Conservation (phyloP, 2,113 vertebrate genomes). For the Silurus asotus region DNA sequence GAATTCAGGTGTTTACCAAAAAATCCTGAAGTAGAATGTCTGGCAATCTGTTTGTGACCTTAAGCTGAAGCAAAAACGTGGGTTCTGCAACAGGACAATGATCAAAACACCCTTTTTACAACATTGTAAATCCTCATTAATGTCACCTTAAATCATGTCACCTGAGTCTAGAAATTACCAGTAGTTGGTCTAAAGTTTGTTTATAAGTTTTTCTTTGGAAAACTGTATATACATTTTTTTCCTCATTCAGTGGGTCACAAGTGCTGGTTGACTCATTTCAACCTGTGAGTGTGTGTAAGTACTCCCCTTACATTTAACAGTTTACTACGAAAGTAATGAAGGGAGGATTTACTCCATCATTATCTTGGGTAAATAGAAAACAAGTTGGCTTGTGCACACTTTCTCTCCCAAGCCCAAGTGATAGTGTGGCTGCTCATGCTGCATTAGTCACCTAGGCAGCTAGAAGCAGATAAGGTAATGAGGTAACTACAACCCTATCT, state of each 20-base stretch:
- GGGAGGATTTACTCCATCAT: not conserved
- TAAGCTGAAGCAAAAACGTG: too few species aligned
- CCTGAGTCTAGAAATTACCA: not conserved
- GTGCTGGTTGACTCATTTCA: not conserved
- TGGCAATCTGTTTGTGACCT: too few species aligned
- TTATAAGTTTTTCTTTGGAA: not conserved
- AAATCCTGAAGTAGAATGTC: too few species aligned
- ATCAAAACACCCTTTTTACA: too few species aligned
- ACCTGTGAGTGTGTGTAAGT: not conserved
- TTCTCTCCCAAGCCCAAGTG: not conserved
- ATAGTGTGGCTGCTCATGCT: not conserved
- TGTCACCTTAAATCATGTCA: too few species aligned
- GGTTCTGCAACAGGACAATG: too few species aligned
- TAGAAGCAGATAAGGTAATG: slow-evolving; percentile 11
- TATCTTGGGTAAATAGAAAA: slow-evolving; percentile 8
- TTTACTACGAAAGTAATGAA: not conserved
- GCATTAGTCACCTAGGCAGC: slow-evolving; percentile 37
- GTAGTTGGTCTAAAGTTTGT: not conserved
- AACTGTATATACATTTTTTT: not conserved
- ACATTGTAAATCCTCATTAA: not conserved
- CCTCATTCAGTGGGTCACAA: not conserved
- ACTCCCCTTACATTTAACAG: not conserved
- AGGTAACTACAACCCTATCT: slow-evolving; percentile 17
- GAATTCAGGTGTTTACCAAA: too few species aligned
- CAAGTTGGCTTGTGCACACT: slow-evolving; percentile 11